Evolutionary conservation across 1,140 invertebrate genomes (phyloP).

Genomic region (Chelonus insularis): DNA sequence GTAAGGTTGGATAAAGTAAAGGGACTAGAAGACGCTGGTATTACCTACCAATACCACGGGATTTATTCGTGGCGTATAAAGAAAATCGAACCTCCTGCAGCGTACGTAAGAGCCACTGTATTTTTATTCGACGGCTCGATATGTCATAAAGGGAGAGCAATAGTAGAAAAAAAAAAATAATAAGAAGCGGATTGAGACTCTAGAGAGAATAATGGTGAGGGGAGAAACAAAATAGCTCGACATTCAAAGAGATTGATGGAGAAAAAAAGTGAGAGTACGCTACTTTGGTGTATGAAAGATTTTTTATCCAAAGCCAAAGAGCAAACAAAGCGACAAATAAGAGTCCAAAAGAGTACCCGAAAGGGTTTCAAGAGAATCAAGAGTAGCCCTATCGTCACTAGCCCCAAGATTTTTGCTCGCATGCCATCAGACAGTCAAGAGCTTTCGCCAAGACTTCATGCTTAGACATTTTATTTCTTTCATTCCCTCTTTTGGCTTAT

Average conservation of each 20-base stretch:
- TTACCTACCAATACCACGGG: conserved; percentile 44
- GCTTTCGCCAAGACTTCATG: conserved; percentile 13
- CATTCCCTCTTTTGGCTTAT: conserved; percentile 10
- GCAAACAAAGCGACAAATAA: conserved; percentile 3
- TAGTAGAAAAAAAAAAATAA: background rate
- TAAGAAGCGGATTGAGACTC: conserved; percentile 1
- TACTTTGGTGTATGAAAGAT: background rate
- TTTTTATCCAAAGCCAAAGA: background rate
- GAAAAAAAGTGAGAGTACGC: conserved; percentile 3
- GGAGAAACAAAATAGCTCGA: background rate
- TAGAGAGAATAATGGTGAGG: background rate
- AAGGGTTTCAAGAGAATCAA: background rate
- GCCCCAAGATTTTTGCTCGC: conserved; percentile 39
- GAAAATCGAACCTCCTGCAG: conserved; percentile 29
- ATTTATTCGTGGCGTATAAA: conserved; percentile 43
- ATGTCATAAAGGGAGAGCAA: conserved; percentile 18
- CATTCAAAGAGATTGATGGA: background rate
- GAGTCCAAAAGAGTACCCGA: background rate
- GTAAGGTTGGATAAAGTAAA: conserved; percentile 18
- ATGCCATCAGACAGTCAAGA: conserved; percentile 38
- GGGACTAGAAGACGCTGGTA: conserved; percentile 20
- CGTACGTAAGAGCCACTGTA: conserved; percentile 30
- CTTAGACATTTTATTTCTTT: conserved; percentile 36
- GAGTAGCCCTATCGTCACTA: conserved; percentile 21
- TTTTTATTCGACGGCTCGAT: conserved; percentile 36